phyloP scores from a whole-genome alignment of 1,140 invertebrate species.

The Hylyphantes graminicola region DNA sequence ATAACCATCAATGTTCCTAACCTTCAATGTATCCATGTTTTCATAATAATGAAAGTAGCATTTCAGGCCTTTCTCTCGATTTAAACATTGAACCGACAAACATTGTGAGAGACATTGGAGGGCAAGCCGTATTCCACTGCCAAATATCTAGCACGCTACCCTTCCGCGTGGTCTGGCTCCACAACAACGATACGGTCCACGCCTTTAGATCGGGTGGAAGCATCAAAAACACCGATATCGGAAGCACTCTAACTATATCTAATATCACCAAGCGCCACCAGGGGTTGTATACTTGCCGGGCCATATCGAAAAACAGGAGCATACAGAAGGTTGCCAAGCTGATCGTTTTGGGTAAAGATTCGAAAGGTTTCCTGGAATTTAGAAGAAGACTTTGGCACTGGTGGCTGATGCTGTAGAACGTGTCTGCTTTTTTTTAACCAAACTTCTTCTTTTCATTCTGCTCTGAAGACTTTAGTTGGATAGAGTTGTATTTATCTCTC shows the following conservation, averaged over 20 bases:
- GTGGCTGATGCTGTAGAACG: constrained; percentile 15
- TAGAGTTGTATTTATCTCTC: no score
- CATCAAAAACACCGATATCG: constrained; percentile 43
- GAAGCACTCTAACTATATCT: constrained; percentile 33
- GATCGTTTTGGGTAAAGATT: constrained; percentile 53
- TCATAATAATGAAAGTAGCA: constrained; percentile 43
- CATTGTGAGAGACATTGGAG: constrained; percentile 41
- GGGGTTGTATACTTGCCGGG: constrained; percentile 57
- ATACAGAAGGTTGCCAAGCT: constrained; percentile 57
- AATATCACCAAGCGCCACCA: constrained; percentile 34
- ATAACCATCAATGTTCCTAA: no score
- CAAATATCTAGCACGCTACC: constrained; percentile 28
- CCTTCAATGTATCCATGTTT: neutral
- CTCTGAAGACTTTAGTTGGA: no score
- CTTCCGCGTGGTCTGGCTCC: constrained; percentile 50
- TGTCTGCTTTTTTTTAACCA: constrained; percentile 12
- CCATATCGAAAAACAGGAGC: constrained; percentile 55
- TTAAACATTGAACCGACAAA: constrained; percentile 32
- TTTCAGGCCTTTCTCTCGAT: constrained; percentile 41
- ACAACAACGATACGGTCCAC: constrained; percentile 56
- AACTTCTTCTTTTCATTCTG: neutral
- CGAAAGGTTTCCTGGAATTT: neutral
- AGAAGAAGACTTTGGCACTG: constrained; percentile 42
- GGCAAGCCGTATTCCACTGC: constrained; percentile 28
- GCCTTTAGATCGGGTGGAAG: constrained; percentile 20